A percentile compares a stretch with the other conserved stretches of the same genome.
phyloP scores from a whole-genome alignment of 2,888 invertebrate genomes.

The Hartigia nigra region DNA sequence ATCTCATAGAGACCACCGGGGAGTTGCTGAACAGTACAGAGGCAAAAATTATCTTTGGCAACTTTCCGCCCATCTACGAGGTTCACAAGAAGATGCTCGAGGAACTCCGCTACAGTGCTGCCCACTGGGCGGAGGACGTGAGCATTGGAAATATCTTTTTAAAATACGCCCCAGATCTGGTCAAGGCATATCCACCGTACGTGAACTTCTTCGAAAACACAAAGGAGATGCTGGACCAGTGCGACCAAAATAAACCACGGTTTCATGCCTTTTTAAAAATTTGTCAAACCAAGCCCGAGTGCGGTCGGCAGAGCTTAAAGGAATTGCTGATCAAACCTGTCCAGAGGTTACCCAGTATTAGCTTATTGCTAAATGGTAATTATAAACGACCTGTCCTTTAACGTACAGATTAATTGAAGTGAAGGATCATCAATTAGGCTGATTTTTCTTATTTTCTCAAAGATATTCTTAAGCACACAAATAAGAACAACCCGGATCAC shows the following conservation, averaged over 20 bases:
- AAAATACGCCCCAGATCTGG: slow-evolving; percentile 86
- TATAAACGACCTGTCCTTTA: slow-evolving; percentile 25
- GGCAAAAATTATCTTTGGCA: slow-evolving; percentile 94
- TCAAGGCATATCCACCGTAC: slow-evolving; percentile 96
- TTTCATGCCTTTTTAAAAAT: slow-evolving; percentile 99
- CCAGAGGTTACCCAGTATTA: slow-evolving; percentile 96
- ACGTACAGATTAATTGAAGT: not conserved
- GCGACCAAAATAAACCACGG: slow-evolving; percentile 92
- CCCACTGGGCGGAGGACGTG: slow-evolving; percentile 89
- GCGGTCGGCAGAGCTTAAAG: slow-evolving; percentile 93
- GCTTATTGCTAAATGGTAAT: slow-evolving; percentile 91
- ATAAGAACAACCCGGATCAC: slow-evolving; percentile 89
- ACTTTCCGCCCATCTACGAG: slow-evolving; percentile 93
- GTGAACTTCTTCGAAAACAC: slow-evolving; percentile 98
- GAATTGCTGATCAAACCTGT: slow-evolving; percentile 98
- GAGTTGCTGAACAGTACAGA: slow-evolving; percentile 90
- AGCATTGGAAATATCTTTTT: slow-evolving; percentile 90
- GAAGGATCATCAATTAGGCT: not conserved
- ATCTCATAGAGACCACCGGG: slow-evolving; percentile 74
- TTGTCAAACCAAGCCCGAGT: slow-evolving; percentile 93
- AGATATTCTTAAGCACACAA: slow-evolving; percentile 95
- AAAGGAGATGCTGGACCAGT: slow-evolving; percentile 90
- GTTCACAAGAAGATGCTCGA: slow-evolving; percentile 84
- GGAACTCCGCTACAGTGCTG: slow-evolving; percentile 69
- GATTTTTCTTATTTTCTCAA: slow-evolving; percentile 43